Conservation (phyloP, 2,113 vertebrate genomes). For the Channa argus region DNA sequence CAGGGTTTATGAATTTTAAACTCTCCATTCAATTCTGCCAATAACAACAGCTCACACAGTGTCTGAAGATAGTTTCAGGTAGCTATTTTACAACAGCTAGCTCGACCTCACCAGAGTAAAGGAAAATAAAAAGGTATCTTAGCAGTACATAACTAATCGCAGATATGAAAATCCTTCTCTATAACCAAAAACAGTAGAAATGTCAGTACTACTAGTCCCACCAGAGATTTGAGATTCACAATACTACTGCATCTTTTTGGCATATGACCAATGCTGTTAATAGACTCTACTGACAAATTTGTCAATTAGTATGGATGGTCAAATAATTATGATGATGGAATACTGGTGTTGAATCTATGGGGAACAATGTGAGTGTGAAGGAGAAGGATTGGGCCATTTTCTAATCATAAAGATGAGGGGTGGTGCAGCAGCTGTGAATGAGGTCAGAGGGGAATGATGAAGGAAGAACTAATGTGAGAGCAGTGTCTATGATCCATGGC, state of each 20-base stretch:
- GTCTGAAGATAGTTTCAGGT: slow-evolving; percentile 16
- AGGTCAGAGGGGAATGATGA: slow-evolving; percentile 72
- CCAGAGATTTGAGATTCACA: slow-evolving; percentile 16
- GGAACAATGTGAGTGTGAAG: slow-evolving; percentile 40
- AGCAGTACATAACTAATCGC: slow-evolving; percentile 78
- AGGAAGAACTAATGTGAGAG: slow-evolving; percentile 61
- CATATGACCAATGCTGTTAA: slow-evolving; percentile 44
- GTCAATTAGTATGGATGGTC: slow-evolving; percentile 66
- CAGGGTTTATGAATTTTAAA: slow-evolving; percentile 44
- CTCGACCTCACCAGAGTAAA: slow-evolving; percentile 18
- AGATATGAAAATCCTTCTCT: slow-evolving; percentile 73
- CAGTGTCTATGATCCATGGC: slow-evolving; percentile 69
- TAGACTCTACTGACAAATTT: slow-evolving; percentile 60
- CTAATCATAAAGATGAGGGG: slow-evolving; percentile 68
- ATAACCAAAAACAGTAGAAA: slow-evolving; percentile 71
- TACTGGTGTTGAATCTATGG: slow-evolving; percentile 15
- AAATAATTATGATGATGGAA: slow-evolving; percentile 76
- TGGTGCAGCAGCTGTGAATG: slow-evolving; percentile 56
- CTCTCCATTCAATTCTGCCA: slow-evolving; percentile 17
- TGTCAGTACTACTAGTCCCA: slow-evolving; percentile 4
- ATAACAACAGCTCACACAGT: slow-evolving; percentile 18
- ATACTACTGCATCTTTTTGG: slow-evolving; percentile 14
- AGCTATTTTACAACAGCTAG: slow-evolving; percentile 13
- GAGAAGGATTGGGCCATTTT: slow-evolving; percentile 56
- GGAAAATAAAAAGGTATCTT: slow-evolving; percentile 54